These are phyloP conservation scores for Scaptodrosophila latifasciaeformis DNA, from an alignment of 2,888 invertebrate species.

Conservation along the genomic window DNA sequence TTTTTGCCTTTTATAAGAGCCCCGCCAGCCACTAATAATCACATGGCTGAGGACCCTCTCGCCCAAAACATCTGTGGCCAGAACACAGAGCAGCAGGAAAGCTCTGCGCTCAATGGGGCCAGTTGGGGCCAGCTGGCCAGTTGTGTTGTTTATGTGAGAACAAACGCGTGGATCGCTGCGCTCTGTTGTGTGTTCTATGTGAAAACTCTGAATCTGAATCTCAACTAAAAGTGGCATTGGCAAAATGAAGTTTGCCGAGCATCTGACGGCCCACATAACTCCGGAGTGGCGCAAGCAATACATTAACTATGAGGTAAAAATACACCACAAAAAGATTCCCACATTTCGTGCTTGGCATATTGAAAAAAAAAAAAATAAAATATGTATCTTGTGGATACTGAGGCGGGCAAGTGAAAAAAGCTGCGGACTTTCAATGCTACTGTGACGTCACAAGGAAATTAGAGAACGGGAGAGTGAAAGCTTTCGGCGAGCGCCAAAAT, in stretches of 20 bases:
- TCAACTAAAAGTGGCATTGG: slow-evolving; percentile 11
- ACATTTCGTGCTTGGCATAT: slow-evolving; percentile 8
- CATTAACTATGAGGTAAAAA: slow-evolving; percentile 81
- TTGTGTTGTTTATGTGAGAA: slow-evolving; percentile 64
- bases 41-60: too few species aligned
- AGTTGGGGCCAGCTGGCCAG: too few species aligned
- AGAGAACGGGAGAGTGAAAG: slow-evolving; percentile 44
- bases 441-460: slow-evolving; percentile 55
- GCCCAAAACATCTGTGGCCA: too few species aligned
- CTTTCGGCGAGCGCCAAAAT: slow-evolving; percentile 31
- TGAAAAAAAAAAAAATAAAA: slow-evolving; percentile 35
- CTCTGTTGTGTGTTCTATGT: not conserved
- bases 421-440: slow-evolving; percentile 45
- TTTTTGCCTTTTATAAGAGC: too few species aligned
- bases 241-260: slow-evolving; percentile 92
- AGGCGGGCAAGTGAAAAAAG: slow-evolving; percentile 29
- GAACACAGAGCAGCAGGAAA: too few species aligned
- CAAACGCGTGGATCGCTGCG: slow-evolving; percentile 52
- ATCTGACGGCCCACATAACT: slow-evolving; percentile 90
- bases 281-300: slow-evolving; percentile 95
- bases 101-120: too few species aligned
- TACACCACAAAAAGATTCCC: too few species aligned
- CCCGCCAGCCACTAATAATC: too few species aligned
- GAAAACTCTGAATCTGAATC: not conserved
- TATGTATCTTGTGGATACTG: slow-evolving; percentile 47